phyloP scores from a whole-genome alignment of 2,888 invertebrate genomes.

The Mesoligia furuncula region DNA sequence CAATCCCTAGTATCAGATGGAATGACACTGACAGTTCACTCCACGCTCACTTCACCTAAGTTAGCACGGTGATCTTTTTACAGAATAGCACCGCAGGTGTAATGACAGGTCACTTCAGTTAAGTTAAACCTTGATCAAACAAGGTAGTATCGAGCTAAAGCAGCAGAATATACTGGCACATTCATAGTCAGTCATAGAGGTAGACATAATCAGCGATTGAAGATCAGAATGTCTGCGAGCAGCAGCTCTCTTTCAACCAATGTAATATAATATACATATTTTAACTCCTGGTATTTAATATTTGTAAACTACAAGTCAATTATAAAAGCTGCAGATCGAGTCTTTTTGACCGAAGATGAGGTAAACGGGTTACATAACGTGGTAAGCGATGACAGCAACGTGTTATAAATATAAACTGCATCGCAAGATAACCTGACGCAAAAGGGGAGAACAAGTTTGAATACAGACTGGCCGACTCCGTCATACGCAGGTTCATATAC shows the following conservation, averaged over 20 bases:
- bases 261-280: too few relatives aligned
- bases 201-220: neutral
- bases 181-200: neutral
- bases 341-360: constrained; percentile 22
- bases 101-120: too few relatives aligned
- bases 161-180: neutral
- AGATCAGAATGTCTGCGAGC: neutral
- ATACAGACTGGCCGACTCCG: constrained; percentile 12
- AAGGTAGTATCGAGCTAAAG: neutral
- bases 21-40: too few relatives aligned
- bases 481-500: neutral
- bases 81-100: too few relatives aligned
- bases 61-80: too few relatives aligned
- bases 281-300: neutral
- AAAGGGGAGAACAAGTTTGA: neutral
- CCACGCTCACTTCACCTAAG: too few relatives aligned
- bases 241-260: neutral
- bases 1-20: too few relatives aligned
- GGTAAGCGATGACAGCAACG: constrained; percentile 18
- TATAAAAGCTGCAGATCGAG: constrained; percentile 2
- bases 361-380: constrained; percentile 43
- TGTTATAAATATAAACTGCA: constrained; percentile 23
- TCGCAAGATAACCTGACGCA: constrained; percentile 4
- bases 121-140: neutral
- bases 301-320: neutral